phyloP scores from a whole-genome alignment of 2,888 invertebrate genomes.

The Protophormia terraenovae region DNA sequence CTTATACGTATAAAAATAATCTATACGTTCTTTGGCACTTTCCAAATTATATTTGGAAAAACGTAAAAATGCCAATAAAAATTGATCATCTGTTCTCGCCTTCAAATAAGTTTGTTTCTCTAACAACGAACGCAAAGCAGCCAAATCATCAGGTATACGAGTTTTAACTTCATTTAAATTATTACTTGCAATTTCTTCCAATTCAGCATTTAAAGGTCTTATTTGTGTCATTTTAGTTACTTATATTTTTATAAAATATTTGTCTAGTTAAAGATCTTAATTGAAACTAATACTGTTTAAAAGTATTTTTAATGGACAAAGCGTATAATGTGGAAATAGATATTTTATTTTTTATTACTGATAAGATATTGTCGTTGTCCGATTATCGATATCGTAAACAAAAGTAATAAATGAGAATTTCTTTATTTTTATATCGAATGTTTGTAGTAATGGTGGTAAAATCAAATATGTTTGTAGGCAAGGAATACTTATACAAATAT shows the following conservation, averaged over 20 bases:
- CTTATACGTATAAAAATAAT: slow-evolving; percentile 83
- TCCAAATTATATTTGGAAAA: slow-evolving; percentile 83
- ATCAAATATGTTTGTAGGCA: background rate
- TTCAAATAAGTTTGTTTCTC: slow-evolving; percentile 82
- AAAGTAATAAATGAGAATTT: background rate
- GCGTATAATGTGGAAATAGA: background rate
- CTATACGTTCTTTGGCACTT: slow-evolving; percentile 83
- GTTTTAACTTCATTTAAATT: slow-evolving; percentile 82
- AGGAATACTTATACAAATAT: no score
- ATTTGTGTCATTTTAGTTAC: slow-evolving; percentile 72
- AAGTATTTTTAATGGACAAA: background rate
- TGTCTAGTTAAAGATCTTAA: slow-evolving; percentile 17
- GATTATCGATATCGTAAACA: slow-evolving; percentile 26
- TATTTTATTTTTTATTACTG: slow-evolving; percentile 1
- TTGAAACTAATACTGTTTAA: slow-evolving; percentile 35
- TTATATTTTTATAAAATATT: background rate
- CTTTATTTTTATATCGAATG: slow-evolving; percentile 20
- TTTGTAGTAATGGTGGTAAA: background rate
- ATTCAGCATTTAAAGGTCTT: slow-evolving; percentile 74
- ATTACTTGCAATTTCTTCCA: slow-evolving; percentile 79
- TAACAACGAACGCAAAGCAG: slow-evolving; percentile 82
- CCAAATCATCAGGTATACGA: slow-evolving; percentile 79
- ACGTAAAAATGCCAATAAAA: slow-evolving; percentile 82
- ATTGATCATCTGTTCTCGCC: slow-evolving; percentile 81
- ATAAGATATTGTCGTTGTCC: slow-evolving; percentile 53